Conservation (phyloP, 2,888 invertebrate genomes). For the Amphipoea lucens region DNA sequence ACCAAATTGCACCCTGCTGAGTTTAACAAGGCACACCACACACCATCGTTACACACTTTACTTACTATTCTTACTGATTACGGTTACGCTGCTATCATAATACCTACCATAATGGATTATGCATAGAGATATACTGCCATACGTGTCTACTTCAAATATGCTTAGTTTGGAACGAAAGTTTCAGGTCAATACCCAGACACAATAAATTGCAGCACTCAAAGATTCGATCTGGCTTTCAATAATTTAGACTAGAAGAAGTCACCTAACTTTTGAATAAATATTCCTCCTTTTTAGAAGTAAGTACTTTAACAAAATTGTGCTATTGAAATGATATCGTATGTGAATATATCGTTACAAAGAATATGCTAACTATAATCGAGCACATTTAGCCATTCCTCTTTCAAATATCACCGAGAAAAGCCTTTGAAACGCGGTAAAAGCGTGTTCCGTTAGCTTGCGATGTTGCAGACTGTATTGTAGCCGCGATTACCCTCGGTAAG, state of each 20-base stretch:
- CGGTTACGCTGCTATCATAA: neutral
- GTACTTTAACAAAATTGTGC: neutral
- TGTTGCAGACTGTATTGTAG: conserved; percentile 77
- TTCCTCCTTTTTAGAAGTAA: neutral
- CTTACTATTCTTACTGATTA: neutral
- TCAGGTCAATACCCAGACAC: conserved; percentile 6
- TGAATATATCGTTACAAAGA: neutral
- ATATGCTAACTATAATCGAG: neutral
- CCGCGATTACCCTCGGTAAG: conserved; percentile 76
- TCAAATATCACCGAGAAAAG: conserved; percentile 27
- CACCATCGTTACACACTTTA: neutral
- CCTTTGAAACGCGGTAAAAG: conserved; percentile 48
- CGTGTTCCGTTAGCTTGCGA: conserved; percentile 48
- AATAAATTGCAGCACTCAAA: conserved; percentile 5
- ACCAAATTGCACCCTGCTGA: neutral
- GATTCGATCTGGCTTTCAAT: neutral
- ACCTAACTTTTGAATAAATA: neutral
- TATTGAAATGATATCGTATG: neutral
- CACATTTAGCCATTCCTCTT: conserved; percentile 24
- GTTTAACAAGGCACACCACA: neutral
- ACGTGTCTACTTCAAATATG: neutral
- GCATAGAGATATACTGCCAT: neutral
- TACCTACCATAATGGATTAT: neutral
- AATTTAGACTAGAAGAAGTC: neutral
- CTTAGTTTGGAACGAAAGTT: conserved; percentile 2